Evolutionary conservation across 2,113 vertebrate species (phyloP), one percentile per base, ranked within the genome.

Genomic region (Labrus mixtus): DNA sequence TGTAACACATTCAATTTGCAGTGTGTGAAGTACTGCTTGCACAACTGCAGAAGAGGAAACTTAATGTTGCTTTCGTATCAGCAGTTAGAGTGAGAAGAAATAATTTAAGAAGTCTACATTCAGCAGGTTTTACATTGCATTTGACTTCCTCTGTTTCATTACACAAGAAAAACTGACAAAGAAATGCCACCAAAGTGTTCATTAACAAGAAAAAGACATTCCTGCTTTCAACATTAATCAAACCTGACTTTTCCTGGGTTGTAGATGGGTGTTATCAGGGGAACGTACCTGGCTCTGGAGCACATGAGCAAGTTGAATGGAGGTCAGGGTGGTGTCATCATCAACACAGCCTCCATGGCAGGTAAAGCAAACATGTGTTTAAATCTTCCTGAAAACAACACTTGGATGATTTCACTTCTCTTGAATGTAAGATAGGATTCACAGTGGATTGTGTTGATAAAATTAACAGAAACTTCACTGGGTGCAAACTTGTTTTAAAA

Each of bases 221-320:
- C 45, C 45, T 46, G 45, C 12, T 46, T 15, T 46, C 15, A 43
- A 43, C 41, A 46, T 17, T 2, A 16, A 16, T 16, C 11, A 48
- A 37, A 8, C 36, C 1, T 0, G 6, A 8, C 12, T 17, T 0
- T 4, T 25, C 53, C 0, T 74, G n/a, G 50, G 11, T 20, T 36
- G n/a, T 46, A 95, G 95, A 16, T 77, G 23, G 89, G 85, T 0
- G 79, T 90, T 50, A 86, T 95, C 53, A 90, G 90, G 51, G 92
- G 76, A 6, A 88, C 91, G 0, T 95, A 95, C 57, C n/a, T 94
- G 39, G 94, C 90, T 9, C 51, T 95, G 81, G 89, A 95, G 22
- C 87, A 94, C 79, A 94, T 95, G 94, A 95, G 60, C 82, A 91
- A 93, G 60, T 25, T 87, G 65, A 89, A 15, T 1, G 90, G 90